Percentiles rank a stretch among this genome's conserved stretches.
These are phyloP conservation scores for Drosophila busckii DNA, from an alignment of 1,140 invertebrate genomes.

Conservation along the genomic window DNA sequence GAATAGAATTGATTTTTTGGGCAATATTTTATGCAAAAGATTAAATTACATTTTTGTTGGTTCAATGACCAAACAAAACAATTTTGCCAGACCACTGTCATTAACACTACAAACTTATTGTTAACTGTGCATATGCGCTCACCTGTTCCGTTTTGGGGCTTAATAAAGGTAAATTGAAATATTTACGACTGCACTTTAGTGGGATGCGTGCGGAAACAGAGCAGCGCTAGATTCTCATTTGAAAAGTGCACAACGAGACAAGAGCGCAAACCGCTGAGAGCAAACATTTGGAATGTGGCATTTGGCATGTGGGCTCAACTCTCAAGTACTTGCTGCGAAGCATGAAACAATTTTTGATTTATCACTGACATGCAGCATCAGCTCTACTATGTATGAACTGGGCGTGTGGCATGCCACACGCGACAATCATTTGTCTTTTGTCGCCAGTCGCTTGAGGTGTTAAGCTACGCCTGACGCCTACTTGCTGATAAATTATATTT, in stretches of 20 bases:
- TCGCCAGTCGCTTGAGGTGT: conserved; percentile 9
- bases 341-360: conserved; percentile 63
- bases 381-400: not conserved
- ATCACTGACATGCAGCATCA: conserved; percentile 41
- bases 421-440: conserved; percentile 60
- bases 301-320: conserved; percentile 8
- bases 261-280: no score
- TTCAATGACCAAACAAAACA: no score
- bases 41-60: no score
- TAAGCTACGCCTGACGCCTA: conserved; percentile 3
- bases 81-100: no score
- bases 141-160: conserved; percentile 23
- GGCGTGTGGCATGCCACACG: conserved; percentile 2
- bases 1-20: no score
- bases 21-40: no score
- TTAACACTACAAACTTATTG: no score
- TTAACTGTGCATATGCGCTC: not conserved
- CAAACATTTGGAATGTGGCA: no score
- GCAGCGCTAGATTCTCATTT: conserved; percentile 59
- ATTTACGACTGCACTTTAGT: conserved; percentile 66
- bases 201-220: conserved; percentile 22
- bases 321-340: conserved; percentile 36
- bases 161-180: conserved; percentile 69
- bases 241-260: no score
- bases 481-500: conserved; percentile 68